Evolutionary conservation across 2,113 vertebrate genomes (phyloP), one percentile per base, ranked within the genome.

Genomic region (Tragulus kanchil): DNA sequence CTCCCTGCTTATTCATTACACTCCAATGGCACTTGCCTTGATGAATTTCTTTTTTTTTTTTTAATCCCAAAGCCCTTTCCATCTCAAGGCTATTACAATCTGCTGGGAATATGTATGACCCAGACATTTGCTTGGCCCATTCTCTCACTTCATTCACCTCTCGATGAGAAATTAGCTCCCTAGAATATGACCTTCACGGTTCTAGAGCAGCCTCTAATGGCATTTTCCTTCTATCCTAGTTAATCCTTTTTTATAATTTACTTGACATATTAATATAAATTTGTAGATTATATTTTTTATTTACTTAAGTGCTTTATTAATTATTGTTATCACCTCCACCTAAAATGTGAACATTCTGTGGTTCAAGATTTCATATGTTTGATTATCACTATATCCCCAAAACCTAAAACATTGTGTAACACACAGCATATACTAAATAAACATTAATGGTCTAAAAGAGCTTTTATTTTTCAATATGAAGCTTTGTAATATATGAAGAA

Each of bases 391-490:
- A 5, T 17, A 75, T 31, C 17, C 5, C 16, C 0, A 67, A 3
- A 17, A 77, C 1, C 19, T 85, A 93, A 52, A 97, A 85, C n/a
- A 78, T 31, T 86, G 69, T 19, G 48, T 87, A 73, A 17, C 13
- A 85, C 14, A n/a, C n/a, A 85, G 16, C 5, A 50, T 5, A 85
- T 59, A 65, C 28, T 90, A 93, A 89, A 85, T 61, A 91, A 88
- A 50, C 1, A 94, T 36, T 56, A n/a, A 67, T 69, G 21, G 62
- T 85, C 1, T 64, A 81, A 52, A 89, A 73, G 8, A 61, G 6
- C 59, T 62, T 62, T 85, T 87, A 85, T 94, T 17, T 77, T 23
- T 94, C 21, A 45, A 82, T 50, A 59, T 88, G 16, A 94, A 94
- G 13, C 6, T 65, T 77, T 92, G 13, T 86, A 90, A 69, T 73